These are phyloP conservation scores for Chloropsis hardwickii DNA, from an alignment of 2,113 vertebrate genomes.

Conservation along the genomic window DNA sequence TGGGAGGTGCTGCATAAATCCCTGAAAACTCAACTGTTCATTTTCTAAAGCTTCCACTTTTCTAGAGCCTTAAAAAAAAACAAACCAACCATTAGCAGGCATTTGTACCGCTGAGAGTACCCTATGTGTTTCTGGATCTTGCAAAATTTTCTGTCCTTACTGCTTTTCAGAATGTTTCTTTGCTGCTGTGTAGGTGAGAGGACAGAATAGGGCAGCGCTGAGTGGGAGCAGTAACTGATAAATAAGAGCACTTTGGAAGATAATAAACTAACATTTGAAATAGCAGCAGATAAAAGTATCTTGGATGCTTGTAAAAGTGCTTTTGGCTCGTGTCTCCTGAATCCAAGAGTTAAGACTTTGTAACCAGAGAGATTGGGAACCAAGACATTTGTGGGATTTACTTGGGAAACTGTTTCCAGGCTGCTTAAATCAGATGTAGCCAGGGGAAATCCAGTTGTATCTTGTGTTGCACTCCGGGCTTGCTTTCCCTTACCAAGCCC, in stretches of 20 bases:
- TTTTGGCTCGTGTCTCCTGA: not conserved
- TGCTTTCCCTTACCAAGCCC: rapidly evolving
- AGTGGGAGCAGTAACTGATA: not conserved
- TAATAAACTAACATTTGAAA: not conserved
- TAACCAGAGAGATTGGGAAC: not conserved
- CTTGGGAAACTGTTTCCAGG: not conserved
- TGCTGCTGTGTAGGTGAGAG: not conserved
- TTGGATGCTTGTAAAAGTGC: not conserved
- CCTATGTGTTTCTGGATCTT: rapidly evolving
- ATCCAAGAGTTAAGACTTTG: not conserved
- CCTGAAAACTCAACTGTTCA: not conserved
- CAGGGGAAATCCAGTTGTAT: not conserved
- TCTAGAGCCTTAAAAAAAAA: not conserved
- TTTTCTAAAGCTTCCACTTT: not conserved
- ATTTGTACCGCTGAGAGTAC: not conserved
- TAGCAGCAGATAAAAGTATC: not conserved
- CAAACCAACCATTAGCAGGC: too few species aligned
- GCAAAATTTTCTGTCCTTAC: rapidly evolving
- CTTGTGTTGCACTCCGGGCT: rapidly evolving
- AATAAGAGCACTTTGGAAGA: not conserved
- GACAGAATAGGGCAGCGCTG: not conserved
- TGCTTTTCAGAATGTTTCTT: not conserved
- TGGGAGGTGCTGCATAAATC: not conserved
- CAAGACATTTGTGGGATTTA: not conserved
- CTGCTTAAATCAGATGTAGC: not conserved